Conservation (phyloP, 2,797 vertebrate genomes). For the Yasuhikotakia modesta region DNA sequence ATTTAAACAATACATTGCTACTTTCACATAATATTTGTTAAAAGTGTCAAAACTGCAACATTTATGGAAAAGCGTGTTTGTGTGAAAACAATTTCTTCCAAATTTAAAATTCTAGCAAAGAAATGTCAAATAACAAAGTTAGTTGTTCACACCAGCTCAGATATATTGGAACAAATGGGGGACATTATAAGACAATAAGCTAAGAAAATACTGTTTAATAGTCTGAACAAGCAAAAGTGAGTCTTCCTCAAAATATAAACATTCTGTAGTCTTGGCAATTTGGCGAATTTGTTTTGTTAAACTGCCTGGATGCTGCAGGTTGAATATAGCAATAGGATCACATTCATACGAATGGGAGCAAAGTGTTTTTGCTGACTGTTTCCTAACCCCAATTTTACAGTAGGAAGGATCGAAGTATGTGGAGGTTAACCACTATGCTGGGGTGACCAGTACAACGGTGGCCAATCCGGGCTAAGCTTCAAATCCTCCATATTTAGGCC, state of each 20-base stretch:
- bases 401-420: conserved; percentile 75
- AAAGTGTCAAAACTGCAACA: too few species aligned
- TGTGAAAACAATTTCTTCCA: too few species aligned
- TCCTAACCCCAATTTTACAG: conserved; percentile 71
- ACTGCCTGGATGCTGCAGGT: not conserved
- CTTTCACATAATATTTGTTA: too few species aligned
- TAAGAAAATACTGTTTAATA: too few species aligned
- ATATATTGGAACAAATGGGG: too few species aligned
- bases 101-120: too few species aligned
- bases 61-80: too few species aligned
- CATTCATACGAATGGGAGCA: not conserved
- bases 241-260: conserved; percentile 5
- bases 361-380: conserved; percentile 55
- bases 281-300: conserved; percentile 6
- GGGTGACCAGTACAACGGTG: conserved; percentile 70
- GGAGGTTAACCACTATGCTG: conserved; percentile 71
- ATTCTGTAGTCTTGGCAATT: conserved; percentile 12
- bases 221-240: not conserved
- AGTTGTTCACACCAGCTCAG: too few species aligned
- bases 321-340: not conserved
- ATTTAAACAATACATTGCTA: too few species aligned
- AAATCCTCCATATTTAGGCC: conserved; percentile 74
- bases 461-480: conserved; percentile 63
- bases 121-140: too few species aligned
- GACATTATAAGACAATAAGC: too few species aligned